Conservation (phyloP, 2,888 invertebrate genomes). For the Andrena bicolor region DNA sequence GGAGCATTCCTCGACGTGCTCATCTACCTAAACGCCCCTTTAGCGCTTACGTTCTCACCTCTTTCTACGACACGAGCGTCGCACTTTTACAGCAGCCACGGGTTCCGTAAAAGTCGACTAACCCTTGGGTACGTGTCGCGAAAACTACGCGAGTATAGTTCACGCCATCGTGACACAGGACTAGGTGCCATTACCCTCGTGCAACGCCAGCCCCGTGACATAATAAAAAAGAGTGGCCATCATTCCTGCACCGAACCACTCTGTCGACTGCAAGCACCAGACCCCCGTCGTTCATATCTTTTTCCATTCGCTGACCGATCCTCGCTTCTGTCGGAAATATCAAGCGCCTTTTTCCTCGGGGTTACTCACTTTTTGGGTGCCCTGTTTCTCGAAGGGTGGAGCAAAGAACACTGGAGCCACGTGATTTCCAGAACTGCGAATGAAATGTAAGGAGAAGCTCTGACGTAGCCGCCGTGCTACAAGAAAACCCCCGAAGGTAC, state of each 20-base stretch:
- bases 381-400: background rate
- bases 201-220: background rate
- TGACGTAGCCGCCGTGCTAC: too few relatives aligned
- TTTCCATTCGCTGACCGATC: constrained; percentile 37
- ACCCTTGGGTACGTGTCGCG: background rate
- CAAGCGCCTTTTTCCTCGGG: constrained; percentile 28
- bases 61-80: background rate
- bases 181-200: background rate
- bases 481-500: too few relatives aligned
- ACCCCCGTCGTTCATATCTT: constrained; percentile 14
- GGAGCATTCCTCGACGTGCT: constrained; percentile 48
- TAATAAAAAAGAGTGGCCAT: constrained; percentile 36
- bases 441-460: too few relatives aligned
- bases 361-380: constrained; percentile 1
- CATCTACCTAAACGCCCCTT: constrained; percentile 13
- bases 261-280: constrained; percentile 30
- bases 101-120: background rate
- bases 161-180: background rate
- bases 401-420: too few relatives aligned
- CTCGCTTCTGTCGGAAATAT: constrained; percentile 38
- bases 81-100: constrained; percentile 12
- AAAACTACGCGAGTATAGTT: background rate
- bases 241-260: constrained; percentile 38
- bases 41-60: background rate
- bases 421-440: too few relatives aligned